These are phyloP conservation scores for Hozukius guyotensis DNA, from an alignment of 2,797 vertebrate species.

Conservation along the genomic window DNA sequence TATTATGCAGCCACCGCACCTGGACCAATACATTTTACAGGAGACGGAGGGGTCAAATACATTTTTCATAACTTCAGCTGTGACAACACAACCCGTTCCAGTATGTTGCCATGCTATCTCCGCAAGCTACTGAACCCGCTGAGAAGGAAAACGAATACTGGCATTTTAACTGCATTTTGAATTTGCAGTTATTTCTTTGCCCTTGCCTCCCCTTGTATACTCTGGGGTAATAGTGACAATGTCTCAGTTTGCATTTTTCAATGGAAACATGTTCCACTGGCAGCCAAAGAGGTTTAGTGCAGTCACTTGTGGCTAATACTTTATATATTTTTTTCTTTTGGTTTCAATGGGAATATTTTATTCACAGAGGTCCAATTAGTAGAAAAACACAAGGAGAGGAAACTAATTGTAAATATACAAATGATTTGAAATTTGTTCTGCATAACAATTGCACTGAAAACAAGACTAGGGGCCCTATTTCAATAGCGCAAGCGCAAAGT, in stretches of 20 bases:
- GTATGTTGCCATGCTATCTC: constrained; percentile 33
- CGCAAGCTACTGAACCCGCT: constrained; percentile 18
- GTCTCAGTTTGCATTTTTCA: constrained; percentile 20
- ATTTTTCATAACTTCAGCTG: constrained; percentile 69
- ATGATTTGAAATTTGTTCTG: not conserved
- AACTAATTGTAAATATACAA: not conserved
- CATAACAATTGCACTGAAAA: not conserved
- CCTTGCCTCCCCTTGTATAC: constrained; percentile 28
- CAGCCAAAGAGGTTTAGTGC: constrained; percentile 16
- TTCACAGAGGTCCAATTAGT: not conserved
- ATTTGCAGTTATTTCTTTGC: constrained; percentile 35
- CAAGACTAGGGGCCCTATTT: not conserved
- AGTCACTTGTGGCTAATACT: not conserved
- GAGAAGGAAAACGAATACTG: constrained; percentile 47
- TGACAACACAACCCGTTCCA: constrained; percentile 59
- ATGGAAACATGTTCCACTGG: not conserved
- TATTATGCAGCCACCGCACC: constrained; percentile 62
- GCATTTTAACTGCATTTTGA: constrained; percentile 29
- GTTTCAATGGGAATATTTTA: not conserved
- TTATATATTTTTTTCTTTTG: not conserved
- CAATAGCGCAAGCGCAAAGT: not conserved
- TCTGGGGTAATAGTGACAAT: constrained; percentile 22
- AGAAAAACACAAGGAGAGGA: not conserved
- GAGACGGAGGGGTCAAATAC: constrained; percentile 53
- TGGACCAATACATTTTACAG: constrained; percentile 61